These are phyloP conservation scores for Oncopodura yosiiana DNA, from an alignment of 1,140 invertebrate species.

Conservation along the genomic window DNA sequence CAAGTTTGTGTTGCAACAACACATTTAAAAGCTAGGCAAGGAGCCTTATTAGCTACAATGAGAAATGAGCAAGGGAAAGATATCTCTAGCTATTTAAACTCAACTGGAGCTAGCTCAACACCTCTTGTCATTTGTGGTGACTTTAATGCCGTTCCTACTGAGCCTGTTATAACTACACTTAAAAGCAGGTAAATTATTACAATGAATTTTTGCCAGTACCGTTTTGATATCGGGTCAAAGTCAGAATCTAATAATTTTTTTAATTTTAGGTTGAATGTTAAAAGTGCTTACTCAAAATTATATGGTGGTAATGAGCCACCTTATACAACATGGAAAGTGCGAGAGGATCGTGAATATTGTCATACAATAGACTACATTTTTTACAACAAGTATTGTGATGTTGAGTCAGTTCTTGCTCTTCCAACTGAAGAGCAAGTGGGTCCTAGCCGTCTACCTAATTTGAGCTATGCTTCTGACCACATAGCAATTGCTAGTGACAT, in stretches of 20 bases:
- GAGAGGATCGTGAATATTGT: slow-evolving; percentile 59
- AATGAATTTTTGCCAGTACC: slow-evolving; percentile 37
- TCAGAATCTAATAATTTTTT: not conserved
- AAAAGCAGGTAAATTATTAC: slow-evolving; percentile 36
- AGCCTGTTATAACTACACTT: slow-evolving; percentile 58
- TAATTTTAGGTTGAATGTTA: slow-evolving; percentile 32
- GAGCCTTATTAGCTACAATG: slow-evolving; percentile 55
- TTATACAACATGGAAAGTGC: slow-evolving; percentile 70
- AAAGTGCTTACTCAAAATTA: slow-evolving; percentile 40
- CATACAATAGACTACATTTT: slow-evolving; percentile 74
- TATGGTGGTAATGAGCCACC: slow-evolving; percentile 47
- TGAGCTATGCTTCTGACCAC: slow-evolving; percentile 67
- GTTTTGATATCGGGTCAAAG: slow-evolving; percentile 43
- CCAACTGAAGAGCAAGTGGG: slow-evolving; percentile 59
- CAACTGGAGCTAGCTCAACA: slow-evolving; percentile 37
- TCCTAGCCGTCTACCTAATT: slow-evolving; percentile 53
- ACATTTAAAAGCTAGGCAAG: slow-evolving; percentile 65
- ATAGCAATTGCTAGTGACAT: slow-evolving; percentile 66
- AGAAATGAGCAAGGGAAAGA: slow-evolving; percentile 66
- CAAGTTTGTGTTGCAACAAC: slow-evolving; percentile 62
- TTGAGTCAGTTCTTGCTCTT: slow-evolving; percentile 52
- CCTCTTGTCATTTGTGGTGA: slow-evolving; percentile 63
- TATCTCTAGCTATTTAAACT: slow-evolving; percentile 44
- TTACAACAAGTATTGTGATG: slow-evolving; percentile 50
- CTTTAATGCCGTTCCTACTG: slow-evolving; percentile 66